Evolutionary conservation across 2,113 vertebrate species (phyloP).

Genomic region (Oryzias woworae): DNA sequence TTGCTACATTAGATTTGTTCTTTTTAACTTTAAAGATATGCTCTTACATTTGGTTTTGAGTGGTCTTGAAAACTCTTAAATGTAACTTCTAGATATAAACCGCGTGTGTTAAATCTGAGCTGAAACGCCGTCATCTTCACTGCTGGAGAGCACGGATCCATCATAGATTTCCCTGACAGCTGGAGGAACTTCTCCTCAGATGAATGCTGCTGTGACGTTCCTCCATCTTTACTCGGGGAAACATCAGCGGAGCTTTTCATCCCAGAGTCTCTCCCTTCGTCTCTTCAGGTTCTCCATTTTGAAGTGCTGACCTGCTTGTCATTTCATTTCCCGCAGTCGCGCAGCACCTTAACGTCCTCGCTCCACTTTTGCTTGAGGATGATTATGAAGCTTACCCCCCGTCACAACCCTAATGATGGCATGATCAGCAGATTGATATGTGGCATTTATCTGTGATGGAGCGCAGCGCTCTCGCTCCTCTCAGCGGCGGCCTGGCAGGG

Average conservation of each 20-base stretch:
- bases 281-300: conserved; percentile 13
- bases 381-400: conserved; percentile 57
- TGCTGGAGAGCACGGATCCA: too few relatives aligned
- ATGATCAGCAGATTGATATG: conserved; percentile 66
- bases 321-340: conserved; percentile 17
- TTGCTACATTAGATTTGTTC: too few relatives aligned
- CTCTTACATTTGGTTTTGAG: too few relatives aligned
- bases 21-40: too few relatives aligned
- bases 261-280: neutral
- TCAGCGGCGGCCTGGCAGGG: conserved; percentile 36
- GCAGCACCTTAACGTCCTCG: conserved; percentile 46
- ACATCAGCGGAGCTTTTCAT: neutral
- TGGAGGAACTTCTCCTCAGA: too few relatives aligned
- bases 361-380: conserved; percentile 50
- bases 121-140: too few relatives aligned
- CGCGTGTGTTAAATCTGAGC: too few relatives aligned
- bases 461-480: conserved; percentile 41
- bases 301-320: conserved; percentile 47
- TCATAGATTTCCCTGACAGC: too few relatives aligned
- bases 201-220: neutral
- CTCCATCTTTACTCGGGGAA: neutral
- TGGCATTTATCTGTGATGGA: conserved; percentile 67
- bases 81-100: too few relatives aligned
- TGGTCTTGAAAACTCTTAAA: too few relatives aligned
- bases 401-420: conserved; percentile 51